A percentile compares a stretch with the other conserved stretches of the same genome.
Evolutionary conservation across 1,140 invertebrate genomes (phyloP).

Genomic region (Temnothorax curvispinosus): DNA sequence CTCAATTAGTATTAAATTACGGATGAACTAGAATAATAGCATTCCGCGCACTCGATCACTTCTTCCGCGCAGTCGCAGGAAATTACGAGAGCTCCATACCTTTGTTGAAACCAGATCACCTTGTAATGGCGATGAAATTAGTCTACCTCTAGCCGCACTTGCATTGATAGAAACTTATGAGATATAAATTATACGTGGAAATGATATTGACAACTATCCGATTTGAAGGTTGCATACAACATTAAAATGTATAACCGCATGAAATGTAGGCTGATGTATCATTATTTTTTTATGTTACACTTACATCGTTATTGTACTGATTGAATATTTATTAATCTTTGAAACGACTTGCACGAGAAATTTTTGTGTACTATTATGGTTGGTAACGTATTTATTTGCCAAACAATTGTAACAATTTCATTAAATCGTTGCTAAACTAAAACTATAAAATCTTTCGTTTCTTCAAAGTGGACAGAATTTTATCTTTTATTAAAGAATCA

Average conservation of each 20-base stretch:
- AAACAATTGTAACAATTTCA: background rate
- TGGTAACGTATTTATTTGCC: background rate
- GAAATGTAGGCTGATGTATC: background rate
- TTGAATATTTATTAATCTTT: background rate
- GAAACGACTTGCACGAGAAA: background rate
- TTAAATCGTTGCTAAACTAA: background rate
- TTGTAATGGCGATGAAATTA: slow-evolving; percentile 52
- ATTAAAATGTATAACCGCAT: background rate
- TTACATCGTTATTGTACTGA: background rate
- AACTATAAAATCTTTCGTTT: background rate
- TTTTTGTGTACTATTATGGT: background rate
- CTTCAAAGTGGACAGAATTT: background rate
- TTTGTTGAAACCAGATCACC: slow-evolving; percentile 52
- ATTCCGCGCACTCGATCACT: slow-evolving; percentile 38
- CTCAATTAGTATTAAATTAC: slow-evolving; percentile 43
- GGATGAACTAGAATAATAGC: slow-evolving; percentile 49
- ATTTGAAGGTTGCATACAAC: background rate
- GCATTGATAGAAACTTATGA: slow-evolving; percentile 15
- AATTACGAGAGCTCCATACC: slow-evolving; percentile 31
- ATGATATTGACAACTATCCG: background rate
- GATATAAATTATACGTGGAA: slow-evolving; percentile 36
- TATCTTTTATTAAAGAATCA: background rate
- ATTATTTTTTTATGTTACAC: background rate
- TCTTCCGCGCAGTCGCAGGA: slow-evolving; percentile 44
- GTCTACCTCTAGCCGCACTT: slow-evolving; percentile 19